These are phyloP conservation scores for Zaprionus kolodkinae DNA, from an alignment of 1,140 invertebrate species.

Conservation along the genomic window DNA sequence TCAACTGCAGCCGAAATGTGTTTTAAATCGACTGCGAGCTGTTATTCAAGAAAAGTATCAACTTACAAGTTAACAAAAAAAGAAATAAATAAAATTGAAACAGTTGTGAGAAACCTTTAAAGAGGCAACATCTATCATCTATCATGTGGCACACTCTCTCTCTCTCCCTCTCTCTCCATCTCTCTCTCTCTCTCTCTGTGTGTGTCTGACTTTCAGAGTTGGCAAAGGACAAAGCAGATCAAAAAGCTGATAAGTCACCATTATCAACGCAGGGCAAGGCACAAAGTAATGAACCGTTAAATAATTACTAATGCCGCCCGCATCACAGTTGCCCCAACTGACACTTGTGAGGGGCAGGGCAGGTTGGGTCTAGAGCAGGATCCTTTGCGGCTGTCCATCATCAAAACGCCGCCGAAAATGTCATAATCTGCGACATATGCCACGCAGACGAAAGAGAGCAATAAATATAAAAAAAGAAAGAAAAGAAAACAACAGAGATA, in stretches of 20 bases:
- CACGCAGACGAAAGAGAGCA: conserved; percentile 26
- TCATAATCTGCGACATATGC: conserved; percentile 71
- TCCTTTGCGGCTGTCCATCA: conserved; percentile 27
- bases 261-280: not conserved
- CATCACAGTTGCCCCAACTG: conserved; percentile 35
- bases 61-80: conserved; percentile 32
- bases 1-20: conserved; percentile 57
- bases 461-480: conserved; percentile 26
- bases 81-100: not conserved
- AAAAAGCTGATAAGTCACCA: not conserved
- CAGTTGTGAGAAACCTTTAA: not conserved
- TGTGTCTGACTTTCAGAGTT: not conserved
- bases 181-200: not conserved
- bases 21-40: conserved; percentile 62
- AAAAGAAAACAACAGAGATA: not conserved
- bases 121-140: not conserved
- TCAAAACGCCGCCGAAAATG: conserved; percentile 58
- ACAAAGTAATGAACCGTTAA: conserved; percentile 58
- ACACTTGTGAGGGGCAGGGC: conserved; percentile 32
- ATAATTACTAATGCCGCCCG: conserved; percentile 58
- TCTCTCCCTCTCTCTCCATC: no score
- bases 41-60: conserved; percentile 48
- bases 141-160: no score
- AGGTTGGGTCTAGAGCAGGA: not conserved
- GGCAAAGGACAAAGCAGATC: conserved; percentile 2